Evolutionary conservation across 2,888 invertebrate species (phyloP), one percentile per base, ranked within the genome.

Genomic region (Drosophila gaucha): DNA sequence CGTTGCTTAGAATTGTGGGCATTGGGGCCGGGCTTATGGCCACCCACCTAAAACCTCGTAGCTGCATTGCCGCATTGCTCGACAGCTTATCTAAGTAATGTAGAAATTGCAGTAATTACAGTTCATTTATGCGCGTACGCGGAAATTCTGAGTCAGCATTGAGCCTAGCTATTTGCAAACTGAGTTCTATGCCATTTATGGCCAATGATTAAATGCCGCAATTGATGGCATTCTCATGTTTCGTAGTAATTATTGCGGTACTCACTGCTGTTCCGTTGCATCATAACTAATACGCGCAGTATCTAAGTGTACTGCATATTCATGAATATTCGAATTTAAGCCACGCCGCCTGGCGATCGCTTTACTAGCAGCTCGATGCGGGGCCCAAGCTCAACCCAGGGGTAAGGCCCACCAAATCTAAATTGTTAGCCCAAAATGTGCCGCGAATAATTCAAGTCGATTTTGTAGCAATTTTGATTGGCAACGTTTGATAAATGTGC

Each of bases 391-490:
- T 12, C 35, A 22, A 16, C 26, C 35, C 65, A 4, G 35, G 41
- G 57, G 43, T 20, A 8, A 41, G 49, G 51, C 39, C 56, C 67
- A 51, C 39, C 55, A 18, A 55, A 57, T 64, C 46, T 59, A 46
- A 79, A 74, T 59, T 77, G 39, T 71, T 44, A 49, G 47, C 67
- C 60, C 70, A 73, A 80, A 71, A 84, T 80, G 57, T 75, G 68
- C 76, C 57, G 68, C 70, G 75, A 66, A 84, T 84, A 82, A 78
- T 76, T 76, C 70, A 69, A 74, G 65, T 68, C 68, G 67, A 73
- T 68, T 80, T 75, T 67, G 55, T 35, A 52, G 73, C 78, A 67
- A 80, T 80, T 71, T 82, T 71, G 85, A 80, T 82, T 78, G 79
- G 75, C 66, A 67, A 67, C 67, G 46, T 76, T 84, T 82, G 85